Conservation (phyloP, 2,888 invertebrate species). For the Eupithecia tripunctaria region DNA sequence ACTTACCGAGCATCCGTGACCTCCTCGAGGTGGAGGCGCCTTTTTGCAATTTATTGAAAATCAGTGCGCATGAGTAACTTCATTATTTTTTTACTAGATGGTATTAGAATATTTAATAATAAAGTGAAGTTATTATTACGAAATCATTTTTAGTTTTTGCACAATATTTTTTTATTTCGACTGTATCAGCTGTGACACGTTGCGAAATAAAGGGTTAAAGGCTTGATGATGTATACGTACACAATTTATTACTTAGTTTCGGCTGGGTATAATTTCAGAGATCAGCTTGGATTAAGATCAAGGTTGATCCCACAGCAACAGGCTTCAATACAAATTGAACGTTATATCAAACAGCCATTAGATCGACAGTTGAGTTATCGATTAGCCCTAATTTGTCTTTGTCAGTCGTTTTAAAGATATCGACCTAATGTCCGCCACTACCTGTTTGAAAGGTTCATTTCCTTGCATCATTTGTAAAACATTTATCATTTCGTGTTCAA, state of each 20-base stretch:
- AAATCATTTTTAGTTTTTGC: no score
- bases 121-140: no score
- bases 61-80: no score
- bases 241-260: background rate
- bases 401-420: constrained; percentile 22
- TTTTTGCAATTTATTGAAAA: no score
- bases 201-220: no score
- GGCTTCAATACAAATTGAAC: background rate
- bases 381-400: constrained; percentile 21
- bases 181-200: no score
- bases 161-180: no score
- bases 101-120: no score
- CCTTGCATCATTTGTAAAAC: constrained; percentile 10
- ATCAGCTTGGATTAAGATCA: background rate
- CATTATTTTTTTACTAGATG: no score
- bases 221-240: background rate
- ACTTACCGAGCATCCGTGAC: no score
- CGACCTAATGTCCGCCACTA: constrained; percentile 6
- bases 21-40: no score
- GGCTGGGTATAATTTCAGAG: background rate
- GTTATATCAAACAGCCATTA: constrained; percentile 9
- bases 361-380: background rate
- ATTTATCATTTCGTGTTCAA: background rate
- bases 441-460: constrained; percentile 22
- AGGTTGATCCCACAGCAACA: background rate